Percentiles rank a stretch among this genome's conserved stretches.
Conservation (phyloP, 37 sponge, comb jelly and placozoan species). For the Eunapius fragilis region DNA sequence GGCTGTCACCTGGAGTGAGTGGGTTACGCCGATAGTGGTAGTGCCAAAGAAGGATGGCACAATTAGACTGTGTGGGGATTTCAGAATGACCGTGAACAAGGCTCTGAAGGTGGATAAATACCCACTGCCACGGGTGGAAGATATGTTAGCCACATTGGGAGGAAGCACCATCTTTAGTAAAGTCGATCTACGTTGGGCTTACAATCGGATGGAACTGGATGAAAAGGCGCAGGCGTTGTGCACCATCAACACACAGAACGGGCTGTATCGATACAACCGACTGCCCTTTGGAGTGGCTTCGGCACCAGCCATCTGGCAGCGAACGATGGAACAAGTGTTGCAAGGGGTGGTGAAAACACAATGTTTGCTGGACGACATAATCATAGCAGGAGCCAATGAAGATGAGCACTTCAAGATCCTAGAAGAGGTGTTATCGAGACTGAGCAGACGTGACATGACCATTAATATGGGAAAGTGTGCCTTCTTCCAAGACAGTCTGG, state of each 20-base stretch:
- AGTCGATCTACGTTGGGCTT: conserved; percentile 24
- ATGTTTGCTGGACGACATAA: conserved; percentile 20
- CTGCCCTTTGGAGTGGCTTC: conserved; percentile 27
- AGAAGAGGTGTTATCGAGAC: conserved; percentile 5
- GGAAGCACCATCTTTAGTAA: conserved; percentile 7
- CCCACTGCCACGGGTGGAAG: conserved; percentile 30
- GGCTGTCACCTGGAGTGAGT: conserved; percentile 1
- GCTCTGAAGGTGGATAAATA: background rate
- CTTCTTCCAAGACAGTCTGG: background rate
- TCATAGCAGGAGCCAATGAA: conserved; percentile 8
- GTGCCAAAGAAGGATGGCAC: background rate
- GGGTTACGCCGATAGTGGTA: conserved; percentile 11
- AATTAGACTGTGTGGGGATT: background rate
- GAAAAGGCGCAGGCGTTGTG: background rate
- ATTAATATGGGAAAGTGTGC: conserved; percentile 10
- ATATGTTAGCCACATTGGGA: conserved; percentile 15
- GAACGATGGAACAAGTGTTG: conserved; percentile 13
- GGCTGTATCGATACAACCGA: background rate
- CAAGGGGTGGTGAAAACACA: conserved; percentile 1
- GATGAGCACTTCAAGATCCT: conserved; percentile 21
- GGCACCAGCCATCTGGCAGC: conserved; percentile 15
- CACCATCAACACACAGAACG: conserved; percentile 21
- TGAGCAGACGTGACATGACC: background rate
- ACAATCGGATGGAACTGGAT: background rate
- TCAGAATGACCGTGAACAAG: conserved; percentile 15